Conservation (phyloP, 37 sponge, comb jelly and placozoan species). For the Axinella damicornis region DNA sequence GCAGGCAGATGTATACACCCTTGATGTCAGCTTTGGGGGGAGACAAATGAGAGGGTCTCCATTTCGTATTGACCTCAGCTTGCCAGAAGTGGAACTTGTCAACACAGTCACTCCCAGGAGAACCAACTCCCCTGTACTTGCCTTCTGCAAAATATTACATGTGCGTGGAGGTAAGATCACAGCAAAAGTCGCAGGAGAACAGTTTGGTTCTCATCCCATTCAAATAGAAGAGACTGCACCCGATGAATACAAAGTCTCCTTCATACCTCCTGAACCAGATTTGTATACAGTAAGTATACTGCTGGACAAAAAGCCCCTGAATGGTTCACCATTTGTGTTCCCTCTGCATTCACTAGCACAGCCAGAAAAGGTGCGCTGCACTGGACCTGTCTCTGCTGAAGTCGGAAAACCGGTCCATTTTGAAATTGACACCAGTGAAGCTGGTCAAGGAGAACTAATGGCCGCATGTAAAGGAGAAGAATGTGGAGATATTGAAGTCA, state of each 20-base stretch:
- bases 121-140: slow-evolving; percentile 27
- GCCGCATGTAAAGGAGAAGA: slow-evolving; percentile 48
- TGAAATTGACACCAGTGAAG: slow-evolving; percentile 35
- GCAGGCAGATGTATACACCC: slow-evolving; percentile 36
- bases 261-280: slow-evolving; percentile 38
- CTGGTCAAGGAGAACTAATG: slow-evolving; percentile 50
- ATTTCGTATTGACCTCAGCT: slow-evolving; percentile 29
- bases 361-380: slow-evolving; percentile 38
- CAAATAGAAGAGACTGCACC: neutral
- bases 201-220: slow-evolving; percentile 32
- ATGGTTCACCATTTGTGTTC: slow-evolving; percentile 63
- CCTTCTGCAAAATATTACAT: slow-evolving; percentile 18
- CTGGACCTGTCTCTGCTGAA: neutral
- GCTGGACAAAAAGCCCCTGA: slow-evolving; percentile 34
- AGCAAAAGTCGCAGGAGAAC: slow-evolving; percentile 18
- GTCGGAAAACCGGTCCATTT: slow-evolving; percentile 37
- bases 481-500: slow-evolving; percentile 44
- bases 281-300: slow-evolving; percentile 38
- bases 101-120: slow-evolving; percentile 29
- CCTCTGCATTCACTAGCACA: slow-evolving; percentile 32
- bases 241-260: slow-evolving; percentile 35
- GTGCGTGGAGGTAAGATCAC: slow-evolving; percentile 43
- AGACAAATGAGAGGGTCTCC: slow-evolving; percentile 35
- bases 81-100: slow-evolving; percentile 6
- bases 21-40: slow-evolving; percentile 22